Conservation (phyloP, 1,140 invertebrate species). For the Lordiphosa clarofinis region DNA sequence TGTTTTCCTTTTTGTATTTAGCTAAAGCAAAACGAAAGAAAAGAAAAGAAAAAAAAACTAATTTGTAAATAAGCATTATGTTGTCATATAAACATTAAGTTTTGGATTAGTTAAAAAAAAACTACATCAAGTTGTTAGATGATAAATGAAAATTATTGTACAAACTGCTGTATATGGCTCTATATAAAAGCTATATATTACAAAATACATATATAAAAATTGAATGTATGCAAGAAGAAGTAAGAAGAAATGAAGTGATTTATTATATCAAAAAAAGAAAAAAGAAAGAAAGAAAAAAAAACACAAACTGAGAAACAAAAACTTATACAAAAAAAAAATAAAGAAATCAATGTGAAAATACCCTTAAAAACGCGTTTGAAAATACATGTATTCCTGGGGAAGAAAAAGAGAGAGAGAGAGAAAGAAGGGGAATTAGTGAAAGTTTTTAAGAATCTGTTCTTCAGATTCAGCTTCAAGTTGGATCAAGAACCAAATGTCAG, state of each 20-base stretch:
- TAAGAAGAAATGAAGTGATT: constrained; percentile 71
- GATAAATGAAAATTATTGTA: constrained; percentile 72
- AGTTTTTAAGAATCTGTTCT: too few species aligned
- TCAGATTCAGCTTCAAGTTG: too few species aligned
- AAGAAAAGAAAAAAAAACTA: constrained; percentile 30
- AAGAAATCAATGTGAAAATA: constrained; percentile 69
- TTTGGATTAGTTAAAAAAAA: constrained; percentile 46
- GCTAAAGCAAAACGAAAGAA: constrained; percentile 41
- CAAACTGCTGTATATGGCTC: constrained; percentile 49
- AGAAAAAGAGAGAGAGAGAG: neutral
- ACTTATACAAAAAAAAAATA: constrained; percentile 60
- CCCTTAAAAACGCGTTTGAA: constrained; percentile 57
- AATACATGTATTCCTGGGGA: constrained; percentile 73
- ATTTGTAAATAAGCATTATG: constrained; percentile 57
- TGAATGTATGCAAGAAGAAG: constrained; percentile 51
- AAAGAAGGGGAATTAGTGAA: neutral
- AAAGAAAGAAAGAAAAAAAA: constrained; percentile 34
- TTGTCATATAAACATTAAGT: constrained; percentile 72
- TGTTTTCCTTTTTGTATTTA: constrained; percentile 61
- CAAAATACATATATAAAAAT: constrained; percentile 41
- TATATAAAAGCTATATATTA: constrained; percentile 22
- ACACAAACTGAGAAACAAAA: constrained; percentile 31
- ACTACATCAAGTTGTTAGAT: constrained; percentile 63
- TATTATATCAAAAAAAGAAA: constrained; percentile 58
- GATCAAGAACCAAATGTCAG: too few species aligned